Base-by-base conservation (phyloP, 2,113 vertebrate species). In the Ivindomyrus marchei region DNA sequence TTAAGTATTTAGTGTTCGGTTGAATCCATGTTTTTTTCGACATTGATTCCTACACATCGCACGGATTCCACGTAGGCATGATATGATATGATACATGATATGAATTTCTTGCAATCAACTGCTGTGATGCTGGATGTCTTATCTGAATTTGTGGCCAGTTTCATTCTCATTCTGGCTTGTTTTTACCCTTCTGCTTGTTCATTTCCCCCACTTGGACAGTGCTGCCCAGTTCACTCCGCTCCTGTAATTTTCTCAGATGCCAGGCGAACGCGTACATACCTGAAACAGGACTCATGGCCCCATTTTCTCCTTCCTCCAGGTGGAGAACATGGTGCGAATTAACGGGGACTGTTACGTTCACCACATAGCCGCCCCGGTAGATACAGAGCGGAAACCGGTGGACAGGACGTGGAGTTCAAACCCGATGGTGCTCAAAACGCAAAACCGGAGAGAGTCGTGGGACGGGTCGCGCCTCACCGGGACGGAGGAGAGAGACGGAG, bases 251-350 rank as follows among this genome's bases (percentile, higher is more conserved):
- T 11, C 62, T 70, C 80, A 84, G 17, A 84, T 45, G 4, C 39
- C 36, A 42, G 6, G 19, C 27, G 19, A 83, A 42, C 42, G 11
- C 11, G 31, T 45, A 21, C 45, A 85, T 47, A 17, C 39, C 9
- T 46, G 45, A n/a, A 24, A 24, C 3, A 10, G 7, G 4, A 39
- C 7, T 80, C 74, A 80, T 19, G 36, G 15, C 21, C 42, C 24
- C 17, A 17, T 11, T 15, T 88, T 49, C n/a, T 5, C n/a, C 19
- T n/a, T 74, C 11, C 6, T 77, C 21, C 90, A 96, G 96, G 94
- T 96, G 77, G 94, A 96, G 36, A 50, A 66, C 4, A 92, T 96
- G 93, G 93, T 92, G 1, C 45, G 89, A 85, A 85, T 31, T 85
- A 93, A 92, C 0, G 94, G 95, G 0, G 91, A 93, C 3, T 94